Evolutionary conservation across 2,797 vertebrate genomes (phyloP).

Genomic region (Ctenosaura bakeri): DNA sequence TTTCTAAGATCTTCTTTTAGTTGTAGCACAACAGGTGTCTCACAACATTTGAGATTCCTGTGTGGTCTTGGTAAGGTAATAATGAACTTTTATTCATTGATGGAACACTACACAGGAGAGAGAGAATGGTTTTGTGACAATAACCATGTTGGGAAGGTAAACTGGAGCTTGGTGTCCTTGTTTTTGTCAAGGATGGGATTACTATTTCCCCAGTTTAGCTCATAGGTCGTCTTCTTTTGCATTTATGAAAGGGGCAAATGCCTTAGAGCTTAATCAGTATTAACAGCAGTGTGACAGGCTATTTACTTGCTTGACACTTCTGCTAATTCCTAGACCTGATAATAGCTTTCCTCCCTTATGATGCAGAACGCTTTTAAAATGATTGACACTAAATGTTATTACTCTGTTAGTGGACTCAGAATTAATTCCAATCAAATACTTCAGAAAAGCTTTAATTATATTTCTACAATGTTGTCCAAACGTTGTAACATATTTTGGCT

Average conservation of each 20-base stretch:
- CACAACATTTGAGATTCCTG: too few relatives aligned
- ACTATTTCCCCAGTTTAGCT: slow-evolving; percentile 4
- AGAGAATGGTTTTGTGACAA: not conserved
- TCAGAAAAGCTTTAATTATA: slow-evolving; percentile 66
- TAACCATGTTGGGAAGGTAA: not conserved
- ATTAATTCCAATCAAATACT: slow-evolving; percentile 80
- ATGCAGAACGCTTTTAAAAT: slow-evolving; percentile 76
- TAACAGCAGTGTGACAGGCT: slow-evolving; percentile 74
- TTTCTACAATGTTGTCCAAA: slow-evolving; percentile 60
- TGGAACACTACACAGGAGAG: too few relatives aligned
- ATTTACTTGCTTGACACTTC: slow-evolving; percentile 73
- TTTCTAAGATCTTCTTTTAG: too few relatives aligned
- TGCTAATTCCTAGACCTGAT: slow-evolving; percentile 73
- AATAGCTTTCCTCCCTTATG: slow-evolving; percentile 75
- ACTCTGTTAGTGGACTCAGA: slow-evolving; percentile 76
- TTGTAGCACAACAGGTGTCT: too few relatives aligned
- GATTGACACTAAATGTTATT: slow-evolving; percentile 81
- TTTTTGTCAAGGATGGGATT: not conserved
- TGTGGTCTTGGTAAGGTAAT: not conserved
- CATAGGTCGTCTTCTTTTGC: slow-evolving; percentile 33
- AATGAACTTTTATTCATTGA: not conserved
- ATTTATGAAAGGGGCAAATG: slow-evolving; percentile 51
- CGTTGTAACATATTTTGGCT: slow-evolving; percentile 61
- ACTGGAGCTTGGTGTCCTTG: not conserved
- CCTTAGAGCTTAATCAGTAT: slow-evolving; percentile 75